phyloP scores from a whole-genome alignment of 2,797 vertebrate species.

The Peromyscus attwateri region DNA sequence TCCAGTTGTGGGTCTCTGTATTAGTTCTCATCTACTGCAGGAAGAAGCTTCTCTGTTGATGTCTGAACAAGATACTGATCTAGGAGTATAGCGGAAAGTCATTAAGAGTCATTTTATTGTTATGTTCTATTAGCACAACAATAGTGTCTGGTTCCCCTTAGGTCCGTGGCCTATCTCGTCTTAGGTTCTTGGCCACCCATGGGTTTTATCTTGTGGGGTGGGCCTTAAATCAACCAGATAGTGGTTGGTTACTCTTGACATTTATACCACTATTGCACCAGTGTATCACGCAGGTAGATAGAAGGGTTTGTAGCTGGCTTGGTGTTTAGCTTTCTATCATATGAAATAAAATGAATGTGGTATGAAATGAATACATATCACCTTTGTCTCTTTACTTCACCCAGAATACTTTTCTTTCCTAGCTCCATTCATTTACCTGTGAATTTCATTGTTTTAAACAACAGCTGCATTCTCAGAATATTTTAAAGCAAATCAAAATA shows the following conservation, averaged over 20 bases:
- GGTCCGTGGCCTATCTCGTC: not conserved
- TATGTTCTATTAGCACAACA: not conserved
- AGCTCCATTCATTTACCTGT: not conserved
- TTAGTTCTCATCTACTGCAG: not conserved
- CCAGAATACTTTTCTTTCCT: not conserved
- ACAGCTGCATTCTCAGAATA: not conserved
- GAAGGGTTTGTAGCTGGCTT: not conserved
- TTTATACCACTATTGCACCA: not conserved
- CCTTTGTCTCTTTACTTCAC: not conserved
- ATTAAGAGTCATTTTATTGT: not conserved
- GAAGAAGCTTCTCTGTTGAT: not conserved
- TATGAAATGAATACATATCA: not conserved
- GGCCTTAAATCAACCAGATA: not conserved
- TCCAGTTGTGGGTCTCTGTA: not conserved
- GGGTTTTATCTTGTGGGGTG: not conserved
- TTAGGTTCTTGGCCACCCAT: not conserved
- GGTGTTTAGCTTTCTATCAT: not conserved
- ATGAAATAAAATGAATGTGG: no score
- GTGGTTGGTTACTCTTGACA: not conserved
- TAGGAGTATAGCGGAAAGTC: not conserved
- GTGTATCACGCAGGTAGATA: not conserved
- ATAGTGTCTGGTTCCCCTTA: not conserved
- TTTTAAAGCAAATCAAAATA: not conserved
- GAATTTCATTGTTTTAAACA: not conserved
- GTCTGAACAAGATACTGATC: not conserved